Evolutionary conservation across 1,140 invertebrate genomes (phyloP).

Genomic region (Ips nitidus): DNA sequence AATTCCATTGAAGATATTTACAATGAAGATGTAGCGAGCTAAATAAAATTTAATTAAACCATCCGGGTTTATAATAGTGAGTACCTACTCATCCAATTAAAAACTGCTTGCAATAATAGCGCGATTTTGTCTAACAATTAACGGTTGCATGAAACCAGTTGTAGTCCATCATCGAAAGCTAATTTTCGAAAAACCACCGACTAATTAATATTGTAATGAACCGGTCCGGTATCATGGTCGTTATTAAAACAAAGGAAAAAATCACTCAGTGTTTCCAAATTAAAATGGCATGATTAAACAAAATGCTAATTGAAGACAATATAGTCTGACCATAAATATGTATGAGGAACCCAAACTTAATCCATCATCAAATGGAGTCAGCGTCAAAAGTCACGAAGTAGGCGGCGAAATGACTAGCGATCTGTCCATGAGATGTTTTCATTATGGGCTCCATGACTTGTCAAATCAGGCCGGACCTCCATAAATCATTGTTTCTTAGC

Average conservation of each 20-base stretch:
- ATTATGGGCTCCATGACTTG: conserved; percentile 53
- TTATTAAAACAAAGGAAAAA: conserved; percentile 19
- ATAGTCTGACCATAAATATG: conserved; percentile 46
- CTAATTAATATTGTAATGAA: conserved; percentile 19
- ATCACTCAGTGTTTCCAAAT: conserved; percentile 33
- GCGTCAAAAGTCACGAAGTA: conserved; percentile 53
- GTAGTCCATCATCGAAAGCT: background rate
- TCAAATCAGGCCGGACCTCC: conserved; percentile 44
- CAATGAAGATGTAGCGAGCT: no score
- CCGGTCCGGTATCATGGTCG: conserved; percentile 9
- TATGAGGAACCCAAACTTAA: conserved; percentile 44
- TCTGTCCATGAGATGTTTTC: conserved; percentile 53
- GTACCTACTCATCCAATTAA: no score
- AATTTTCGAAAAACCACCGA: background rate
- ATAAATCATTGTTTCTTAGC: conserved; percentile 43
- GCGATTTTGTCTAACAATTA: no score
- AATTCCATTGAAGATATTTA: no score
- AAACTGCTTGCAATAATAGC: no score
- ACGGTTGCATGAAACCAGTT: background rate
- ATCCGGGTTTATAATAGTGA: no score
- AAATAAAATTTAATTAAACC: no score
- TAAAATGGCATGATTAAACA: conserved; percentile 46
- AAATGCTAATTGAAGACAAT: conserved; percentile 51
- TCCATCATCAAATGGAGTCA: conserved; percentile 49
- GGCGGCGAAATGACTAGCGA: conserved; percentile 53